Evolutionary conservation across 2,888 invertebrate species (phyloP), one percentile per base, ranked within the genome.

Genomic region (Leistus spinibarbis): DNA sequence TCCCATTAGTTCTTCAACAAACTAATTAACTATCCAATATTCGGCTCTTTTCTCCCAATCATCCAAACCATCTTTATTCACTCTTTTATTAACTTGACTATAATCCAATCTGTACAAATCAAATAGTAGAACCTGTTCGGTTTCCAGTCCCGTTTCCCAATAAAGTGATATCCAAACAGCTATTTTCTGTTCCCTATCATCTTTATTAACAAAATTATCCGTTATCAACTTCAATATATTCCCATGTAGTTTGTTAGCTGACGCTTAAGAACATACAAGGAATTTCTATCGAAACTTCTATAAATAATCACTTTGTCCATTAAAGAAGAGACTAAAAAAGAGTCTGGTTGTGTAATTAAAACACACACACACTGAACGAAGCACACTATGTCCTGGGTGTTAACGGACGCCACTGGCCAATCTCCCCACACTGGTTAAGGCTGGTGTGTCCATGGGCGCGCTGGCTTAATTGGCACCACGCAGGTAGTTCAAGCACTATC

Each of bases 391-490:
- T 40, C 40, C 60, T 19, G 27, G 22, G 64, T 27, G 64, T 64
- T 27, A 20, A 67, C 73, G 73, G 57, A 73, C 73, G 67, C 67
- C 73, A 67, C 73, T 73, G 73, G 53, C 19, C 53, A 68, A n/a
- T 67, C 73, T 53, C 73, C 67, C 72, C 72, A 19, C 65, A 62
- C 67, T 22, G 54, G 54, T 60, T 64, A 64, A 57, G 20, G 20
- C 64, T 23, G 23, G 73, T 73, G 73, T 73, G 67, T 67, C 62
- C 73, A 73, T 73, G 67, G 67, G 73, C 73, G 73, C 73, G 67
- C 73, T 67, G 53, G 73, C 73, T 73, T 73, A 73, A 73, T 73
- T 73, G 73, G 73, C 73, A 73, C 73, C 73, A 73, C 24, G 73
- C 73, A 73, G 73, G 72, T 72, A 72, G 72, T 72, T 72, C 63